These are phyloP conservation scores for Eptesicus fuscus DNA, from an alignment of 2,113 vertebrate genomes.

Conservation along the genomic window DNA sequence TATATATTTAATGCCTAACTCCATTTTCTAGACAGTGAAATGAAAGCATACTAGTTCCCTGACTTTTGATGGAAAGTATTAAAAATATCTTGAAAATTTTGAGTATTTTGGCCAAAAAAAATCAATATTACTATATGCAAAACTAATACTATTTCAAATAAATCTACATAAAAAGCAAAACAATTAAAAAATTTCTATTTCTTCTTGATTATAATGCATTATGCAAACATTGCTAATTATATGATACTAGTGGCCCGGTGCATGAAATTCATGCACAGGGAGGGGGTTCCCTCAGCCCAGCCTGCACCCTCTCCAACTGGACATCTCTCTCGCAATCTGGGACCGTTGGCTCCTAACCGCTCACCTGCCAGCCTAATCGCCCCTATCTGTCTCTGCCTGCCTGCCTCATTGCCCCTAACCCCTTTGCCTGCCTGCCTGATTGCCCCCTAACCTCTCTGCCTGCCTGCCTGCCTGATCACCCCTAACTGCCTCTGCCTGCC, in stretches of 20 bases:
- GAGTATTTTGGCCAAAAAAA: neutral
- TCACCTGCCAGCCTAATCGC: too few species aligned
- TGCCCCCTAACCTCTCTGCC: too few species aligned
- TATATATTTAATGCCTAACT: neutral
- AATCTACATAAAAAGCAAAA: slow-evolving; percentile 23
- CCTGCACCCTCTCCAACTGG: too few species aligned
- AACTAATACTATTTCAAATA: slow-evolving; percentile 18
- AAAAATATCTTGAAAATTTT: neutral
- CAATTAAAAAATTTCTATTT: slow-evolving; percentile 1
- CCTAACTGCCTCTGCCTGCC: too few species aligned
- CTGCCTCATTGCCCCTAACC: too few species aligned
- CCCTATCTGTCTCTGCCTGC: too few species aligned
- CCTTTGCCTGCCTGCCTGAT: too few species aligned
- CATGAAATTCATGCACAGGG: too few species aligned
- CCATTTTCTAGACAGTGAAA: neutral
- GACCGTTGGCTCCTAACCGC: too few species aligned
- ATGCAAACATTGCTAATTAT: neutral
- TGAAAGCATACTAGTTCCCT: neutral
- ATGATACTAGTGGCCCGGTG: neutral
- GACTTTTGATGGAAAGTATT: neutral
- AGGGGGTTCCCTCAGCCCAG: too few species aligned
- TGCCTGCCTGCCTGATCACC: too few species aligned
- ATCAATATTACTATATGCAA: slow-evolving; percentile 1
- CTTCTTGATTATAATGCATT: neutral
- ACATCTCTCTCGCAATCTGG: too few species aligned